Evolutionary conservation across 2,113 vertebrate genomes (phyloP), one percentile per base, ranked within the genome.

Genomic region (Shinisaurus crocodilurus): DNA sequence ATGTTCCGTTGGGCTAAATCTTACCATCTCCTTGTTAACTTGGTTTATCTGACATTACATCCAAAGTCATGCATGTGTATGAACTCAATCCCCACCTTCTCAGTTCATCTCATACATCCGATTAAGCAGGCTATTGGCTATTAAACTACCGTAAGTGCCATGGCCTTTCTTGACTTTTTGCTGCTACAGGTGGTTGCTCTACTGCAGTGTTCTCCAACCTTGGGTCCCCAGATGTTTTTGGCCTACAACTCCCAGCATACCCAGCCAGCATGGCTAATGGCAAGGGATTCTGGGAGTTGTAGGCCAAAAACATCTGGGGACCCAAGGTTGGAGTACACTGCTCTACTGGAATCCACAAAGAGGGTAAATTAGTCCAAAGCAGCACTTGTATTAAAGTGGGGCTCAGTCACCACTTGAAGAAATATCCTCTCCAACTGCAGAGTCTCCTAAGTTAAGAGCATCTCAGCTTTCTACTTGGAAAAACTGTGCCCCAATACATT

Each of bases 351-450:
- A 50, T 37, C 8, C 18, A 4, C 20, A 72, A 74, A 37, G 1
- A 50, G 16, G 45, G n/a, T 32, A 67, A 34, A 15, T 48, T 70
- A n/a, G 67, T n/a, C 67, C 32, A 57, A 82, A 74, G 3, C 37
- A 1, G n/a, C 32, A 40, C 0, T 0, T 4, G 0, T 0, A 1
- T 0, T 1, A 0, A 8, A 0, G 0, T 29, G 7, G 6, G 3
- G 2, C 8, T 13, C 43, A 74, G n/a, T 15, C n/a, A 74, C 72
- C 6, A 37, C 72, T 16, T n/a, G 3, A 70, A 13, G 16, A 72
- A 70, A 50, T 72, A 40, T 29, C 0, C 18, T 37, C 0, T 29
- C 0, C 0, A 3, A 1, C 2, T 34, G 3, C 1, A 0, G 6
- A 0, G 32, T 27, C 81, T 69, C 37, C 5, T 48, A 32, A 37